phyloP scores from a whole-genome alignment of 2,888 invertebrate species.

The Sisyra nigra region DNA sequence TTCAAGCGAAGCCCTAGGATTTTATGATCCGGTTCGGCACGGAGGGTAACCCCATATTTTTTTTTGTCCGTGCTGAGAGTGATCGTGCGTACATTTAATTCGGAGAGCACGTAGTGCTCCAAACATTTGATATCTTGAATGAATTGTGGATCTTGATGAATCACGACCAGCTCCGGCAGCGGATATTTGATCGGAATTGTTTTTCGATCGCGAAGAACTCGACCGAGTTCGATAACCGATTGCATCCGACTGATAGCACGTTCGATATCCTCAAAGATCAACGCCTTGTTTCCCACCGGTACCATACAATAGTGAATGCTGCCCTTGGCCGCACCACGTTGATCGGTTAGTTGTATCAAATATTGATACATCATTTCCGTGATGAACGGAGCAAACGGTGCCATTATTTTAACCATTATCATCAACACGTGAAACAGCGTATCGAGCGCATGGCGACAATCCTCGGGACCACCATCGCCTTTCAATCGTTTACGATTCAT shows the following conservation, averaged over 20 bases:
- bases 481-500: conserved; percentile 92
- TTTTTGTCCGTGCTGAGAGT: conserved; percentile 78
- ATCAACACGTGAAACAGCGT: conserved; percentile 80
- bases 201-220: conserved; percentile 83
- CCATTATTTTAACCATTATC: conserved; percentile 84
- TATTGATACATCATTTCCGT: conserved; percentile 92
- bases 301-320: conserved; percentile 90
- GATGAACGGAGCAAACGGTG: conserved; percentile 94
- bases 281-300: conserved; percentile 49
- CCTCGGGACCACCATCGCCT: conserved; percentile 68
- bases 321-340: conserved; percentile 30
- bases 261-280: conserved; percentile 79
- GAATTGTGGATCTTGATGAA: conserved; percentile 67
- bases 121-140: conserved; percentile 64
- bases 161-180: conserved; percentile 85
- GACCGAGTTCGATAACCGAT: conserved; percentile 82
- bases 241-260: conserved; percentile 86
- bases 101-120: conserved; percentile 75
- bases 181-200: conserved; percentile 95
- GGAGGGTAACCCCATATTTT: conserved; percentile 77
- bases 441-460: conserved; percentile 70
- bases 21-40: conserved; percentile 93
- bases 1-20: conserved; percentile 76
- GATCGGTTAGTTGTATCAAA: conserved; percentile 47
- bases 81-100: conserved; percentile 79